Evolutionary conservation across 2,113 vertebrate species (phyloP).

Genomic region (Labrus mixtus): DNA sequence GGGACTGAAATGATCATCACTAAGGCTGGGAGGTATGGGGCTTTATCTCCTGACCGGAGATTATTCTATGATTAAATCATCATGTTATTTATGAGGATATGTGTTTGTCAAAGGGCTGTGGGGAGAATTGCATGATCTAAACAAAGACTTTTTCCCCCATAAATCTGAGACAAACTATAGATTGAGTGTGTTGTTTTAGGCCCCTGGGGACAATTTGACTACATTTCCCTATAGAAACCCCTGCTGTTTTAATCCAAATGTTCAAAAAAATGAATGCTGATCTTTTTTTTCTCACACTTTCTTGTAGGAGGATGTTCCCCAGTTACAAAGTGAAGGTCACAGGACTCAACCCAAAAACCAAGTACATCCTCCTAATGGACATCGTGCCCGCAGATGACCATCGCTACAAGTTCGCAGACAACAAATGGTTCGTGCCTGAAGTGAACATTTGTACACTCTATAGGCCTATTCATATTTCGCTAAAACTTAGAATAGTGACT

Average conservation of each 20-base stretch:
- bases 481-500: not conserved
- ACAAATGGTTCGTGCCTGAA: conserved; percentile 92
- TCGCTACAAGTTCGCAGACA: conserved; percentile 98
- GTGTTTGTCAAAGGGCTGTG: not conserved
- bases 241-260: too few species aligned
- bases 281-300: not conserved
- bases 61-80: not conserved
- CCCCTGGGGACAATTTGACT: not conserved
- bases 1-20: conserved; percentile 98
- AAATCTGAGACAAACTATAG: conserved; percentile 2
- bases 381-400: conserved; percentile 94
- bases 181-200: not conserved
- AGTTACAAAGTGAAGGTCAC: conserved; percentile 98
- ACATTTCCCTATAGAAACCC: too few species aligned
- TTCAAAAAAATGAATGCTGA: too few species aligned
- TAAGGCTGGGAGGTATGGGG: conserved; percentile 92
- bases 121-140: not conserved
- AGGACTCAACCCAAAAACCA: conserved; percentile 96
- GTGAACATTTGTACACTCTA: not conserved
- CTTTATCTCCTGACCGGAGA: not conserved
- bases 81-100: not conserved
- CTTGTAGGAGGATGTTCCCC: conserved; percentile 94
- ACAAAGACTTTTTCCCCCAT: not conserved
- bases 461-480: too few species aligned
- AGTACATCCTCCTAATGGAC: conserved; percentile 99